Evolutionary conservation across 2,888 invertebrate species (phyloP), one percentile per base, ranked within the genome.

Genomic region (Ferrisia virgata): DNA sequence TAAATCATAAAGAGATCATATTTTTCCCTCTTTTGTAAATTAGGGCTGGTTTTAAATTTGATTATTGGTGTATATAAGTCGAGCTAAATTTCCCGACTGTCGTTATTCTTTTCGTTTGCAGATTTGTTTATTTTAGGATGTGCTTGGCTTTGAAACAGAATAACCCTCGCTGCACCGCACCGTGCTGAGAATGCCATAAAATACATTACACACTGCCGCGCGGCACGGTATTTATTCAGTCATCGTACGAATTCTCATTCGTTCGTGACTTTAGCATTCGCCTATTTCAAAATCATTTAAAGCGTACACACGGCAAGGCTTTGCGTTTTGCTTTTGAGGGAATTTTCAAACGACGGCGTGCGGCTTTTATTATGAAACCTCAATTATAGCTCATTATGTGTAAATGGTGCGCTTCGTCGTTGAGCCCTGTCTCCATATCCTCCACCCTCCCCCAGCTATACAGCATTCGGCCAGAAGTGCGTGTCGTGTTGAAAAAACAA

Each of bases 241-340:
- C 58, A 64, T 64, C 58, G 58, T 64, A 64, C 58, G 58, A 64
- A 64, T 64, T 64, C 28, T 64, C 58, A 28, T 64, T 64, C 58
- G 58, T 64, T 64, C 58, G 58, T 64, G 58, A 64, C 58, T 64
- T 64, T 18, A 47, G 18, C 58, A 64, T 64, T 64, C 58, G 25
- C 58, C 58, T 64, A 64, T 28, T 64, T 64, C 28, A 13, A 28
- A 64, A 64, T 64, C 58, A 64, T 64, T 64, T 64, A 64, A 25
- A 64, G 25, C 58, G 28, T 64, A 47, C 18, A 18, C 2, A 18
- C 1, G 18, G 47, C 43, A 43, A 43, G 58, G 8, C 28, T 22
- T 64, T 64, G 22, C 58, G 25, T 28, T 53, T 64, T 13, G 25
- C 28, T 64, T 64, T 64, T 9, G 28, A 28, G 58, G 58, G 28